A percentile compares a stretch with the other conserved stretches of the same genome.
phyloP scores from a whole-genome alignment of 2,113 vertebrate genomes.

The Toxostoma redivivum region DNA sequence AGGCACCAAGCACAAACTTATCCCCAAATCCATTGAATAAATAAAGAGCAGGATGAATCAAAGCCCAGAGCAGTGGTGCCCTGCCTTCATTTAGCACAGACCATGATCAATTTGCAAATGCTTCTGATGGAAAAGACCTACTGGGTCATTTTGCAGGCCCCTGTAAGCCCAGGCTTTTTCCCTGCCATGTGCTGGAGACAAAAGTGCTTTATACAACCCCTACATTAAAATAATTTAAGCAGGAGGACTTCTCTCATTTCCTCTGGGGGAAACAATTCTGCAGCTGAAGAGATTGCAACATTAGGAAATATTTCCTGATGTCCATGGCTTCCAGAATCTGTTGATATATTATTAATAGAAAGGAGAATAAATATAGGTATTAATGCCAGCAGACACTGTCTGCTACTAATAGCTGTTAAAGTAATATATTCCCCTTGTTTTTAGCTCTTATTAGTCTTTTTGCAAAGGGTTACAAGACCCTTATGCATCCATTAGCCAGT shows the following conservation, averaged over 20 bases:
- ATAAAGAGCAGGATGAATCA: neutral
- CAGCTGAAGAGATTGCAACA: slow-evolving; percentile 21
- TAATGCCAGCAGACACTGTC: slow-evolving; percentile 52
- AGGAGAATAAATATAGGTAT: slow-evolving; percentile 62
- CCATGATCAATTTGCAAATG: neutral
- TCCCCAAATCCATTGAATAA: neutral
- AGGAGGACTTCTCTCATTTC: slow-evolving; percentile 17
- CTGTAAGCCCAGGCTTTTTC: neutral
- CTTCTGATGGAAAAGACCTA: neutral
- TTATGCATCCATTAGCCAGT: slow-evolving; percentile 65
- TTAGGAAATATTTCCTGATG: slow-evolving; percentile 32
- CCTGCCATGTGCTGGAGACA: neutral
- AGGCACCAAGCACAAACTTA: neutral
- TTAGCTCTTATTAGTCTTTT: slow-evolving; percentile 66
- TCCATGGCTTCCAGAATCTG: slow-evolving; percentile 32
- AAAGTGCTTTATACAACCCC: neutral
- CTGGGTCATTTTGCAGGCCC: neutral
- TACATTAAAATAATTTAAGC: slow-evolving; percentile 24
- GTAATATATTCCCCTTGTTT: slow-evolving; percentile 61
- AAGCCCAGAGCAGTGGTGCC: neutral
- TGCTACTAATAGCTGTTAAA: slow-evolving; percentile 54
- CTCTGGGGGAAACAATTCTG: slow-evolving; percentile 12
- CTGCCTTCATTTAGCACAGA: neutral
- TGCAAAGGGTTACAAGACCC: slow-evolving; percentile 57
- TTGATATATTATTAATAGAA: slow-evolving; percentile 65